Conservation (phyloP, 2,797 vertebrate genomes). For the Brachyrhaphis roseni region DNA sequence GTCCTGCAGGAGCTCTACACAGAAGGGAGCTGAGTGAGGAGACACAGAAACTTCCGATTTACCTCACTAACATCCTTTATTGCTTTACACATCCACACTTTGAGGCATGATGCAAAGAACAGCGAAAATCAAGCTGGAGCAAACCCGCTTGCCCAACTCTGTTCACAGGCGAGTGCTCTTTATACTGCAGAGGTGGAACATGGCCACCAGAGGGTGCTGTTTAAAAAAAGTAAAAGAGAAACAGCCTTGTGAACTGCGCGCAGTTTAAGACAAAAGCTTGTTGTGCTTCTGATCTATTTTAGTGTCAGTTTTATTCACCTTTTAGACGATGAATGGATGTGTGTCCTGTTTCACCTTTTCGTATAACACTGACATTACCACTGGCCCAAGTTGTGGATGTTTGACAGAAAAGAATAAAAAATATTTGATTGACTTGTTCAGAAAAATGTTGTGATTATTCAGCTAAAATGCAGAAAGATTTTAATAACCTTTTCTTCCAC, state of each 20-base stretch:
- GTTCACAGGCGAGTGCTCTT: conserved; percentile 38
- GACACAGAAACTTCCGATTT: conserved; percentile 16
- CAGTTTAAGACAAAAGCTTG: conserved; percentile 41
- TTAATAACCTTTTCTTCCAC: neutral
- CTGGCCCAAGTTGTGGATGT: conserved; percentile 51
- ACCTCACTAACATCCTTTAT: conserved; percentile 22
- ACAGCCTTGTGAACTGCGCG: conserved; percentile 27
- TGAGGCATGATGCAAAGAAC: conserved; percentile 15
- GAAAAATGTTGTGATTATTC: conserved; percentile 55
- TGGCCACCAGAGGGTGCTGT: conserved; percentile 78
- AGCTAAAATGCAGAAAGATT: conserved; percentile 5
- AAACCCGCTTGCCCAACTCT: conserved; percentile 17
- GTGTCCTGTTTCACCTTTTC: conserved; percentile 57
- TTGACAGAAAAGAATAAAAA: conserved; percentile 73
- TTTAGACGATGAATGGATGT: conserved; percentile 54
- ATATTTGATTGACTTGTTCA: conserved; percentile 53
- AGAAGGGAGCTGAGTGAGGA: neutral
- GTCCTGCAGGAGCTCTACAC: neutral
- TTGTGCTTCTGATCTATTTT: conserved; percentile 54
- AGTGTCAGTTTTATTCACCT: conserved; percentile 50
- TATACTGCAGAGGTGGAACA: conserved; percentile 60
- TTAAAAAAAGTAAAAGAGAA: conserved; percentile 54
- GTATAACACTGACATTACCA: conserved; percentile 47
- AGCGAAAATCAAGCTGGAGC: neutral
- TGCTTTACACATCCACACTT: conserved; percentile 15